Evolutionary conservation across 2,888 invertebrate genomes (phyloP).

Genomic region (Lathronympha strigana): DNA sequence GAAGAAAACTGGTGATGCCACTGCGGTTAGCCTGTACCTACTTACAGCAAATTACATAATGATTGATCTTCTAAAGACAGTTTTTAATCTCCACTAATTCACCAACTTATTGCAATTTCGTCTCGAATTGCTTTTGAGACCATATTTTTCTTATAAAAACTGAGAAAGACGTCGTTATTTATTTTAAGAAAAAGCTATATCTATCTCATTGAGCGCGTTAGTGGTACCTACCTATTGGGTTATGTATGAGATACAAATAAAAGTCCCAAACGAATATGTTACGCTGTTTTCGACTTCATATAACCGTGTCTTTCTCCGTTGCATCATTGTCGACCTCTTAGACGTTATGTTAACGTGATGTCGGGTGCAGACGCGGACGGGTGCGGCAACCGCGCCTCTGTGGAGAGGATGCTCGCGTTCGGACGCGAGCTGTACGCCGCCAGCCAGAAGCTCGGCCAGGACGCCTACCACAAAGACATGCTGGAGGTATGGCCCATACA

Average conservation of each 20-base stretch:
- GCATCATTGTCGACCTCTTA: neutral
- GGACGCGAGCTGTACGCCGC: conserved; percentile 96
- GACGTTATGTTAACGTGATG: conserved; percentile 9
- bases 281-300: neutral
- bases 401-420: conserved; percentile 97
- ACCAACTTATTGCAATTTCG: conserved; percentile 5
- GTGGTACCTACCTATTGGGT: too few species aligned
- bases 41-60: too few species aligned
- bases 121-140: neutral
- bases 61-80: conserved; percentile 10
- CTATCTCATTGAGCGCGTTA: too few species aligned
- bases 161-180: conserved; percentile 2
- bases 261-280: neutral
- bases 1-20: too few species aligned
- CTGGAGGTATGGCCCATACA: conserved; percentile 87
- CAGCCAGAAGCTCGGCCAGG: conserved; percentile 91
- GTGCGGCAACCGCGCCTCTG: conserved; percentile 90
- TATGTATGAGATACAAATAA: too few species aligned
- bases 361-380: conserved; percentile 75
- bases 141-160: neutral
- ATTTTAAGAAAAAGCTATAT: too few species aligned
- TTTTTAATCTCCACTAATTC: neutral
- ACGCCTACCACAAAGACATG: conserved; percentile 95
- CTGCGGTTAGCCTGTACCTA: too few species aligned
- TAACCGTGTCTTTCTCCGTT: conserved; percentile 9